Base-by-base conservation (phyloP, 2,888 invertebrate species). In the Phrixothrix hirtus region DNA sequence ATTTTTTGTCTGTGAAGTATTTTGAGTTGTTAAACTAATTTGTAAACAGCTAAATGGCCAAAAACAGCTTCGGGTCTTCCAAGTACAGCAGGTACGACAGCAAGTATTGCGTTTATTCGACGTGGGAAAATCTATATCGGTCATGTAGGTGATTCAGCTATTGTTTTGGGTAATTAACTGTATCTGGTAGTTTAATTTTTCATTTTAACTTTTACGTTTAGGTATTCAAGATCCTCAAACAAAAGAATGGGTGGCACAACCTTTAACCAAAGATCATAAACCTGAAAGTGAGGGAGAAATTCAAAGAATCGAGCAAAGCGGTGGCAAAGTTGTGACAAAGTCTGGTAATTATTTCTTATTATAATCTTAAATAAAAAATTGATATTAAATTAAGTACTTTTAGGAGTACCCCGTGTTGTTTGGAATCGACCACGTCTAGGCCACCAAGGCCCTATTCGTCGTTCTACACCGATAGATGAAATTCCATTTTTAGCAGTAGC, bases 81-180 rank as follows among this genome's bases (percentile, higher is more conserved):
- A 2, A 96, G 96, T 71, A 99, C 98, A 0, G 95, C 98, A 0
- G 98, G 98, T 3, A 97, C 97, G 1, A 98, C 98, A 2, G 96
- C 96, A 16, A 96, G 95, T 69, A 86, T 97, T 47, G 95, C 94
- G 2, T 95, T 98, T 72, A 93, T 99, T 65, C 83, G 94, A 50
- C 84, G 89, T 60, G 91, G 93, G 26, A 96, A 96, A 81, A 88
- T 98, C 63, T 98, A 96, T 70, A 89, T 95, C 52, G 98, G 97
- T 1, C 98, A 98, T 79, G 97, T 98, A 1, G 98, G 98, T n/a
- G 98, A 98, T 77, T 97, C 97, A 0, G 94, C 91, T 15, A 94
- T 99, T 68, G 89, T 95, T 41, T 62, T 76, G 47, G 75, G 74
- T 74, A 58, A 49, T 36, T 30, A 31, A n/a, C n/a, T n/a, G n/a